A percentile compares a stretch with the other conserved stretches of the same genome.
Conservation (phyloP, 92 coral and sea anemone genomes). For the Porites cylindrica region DNA sequence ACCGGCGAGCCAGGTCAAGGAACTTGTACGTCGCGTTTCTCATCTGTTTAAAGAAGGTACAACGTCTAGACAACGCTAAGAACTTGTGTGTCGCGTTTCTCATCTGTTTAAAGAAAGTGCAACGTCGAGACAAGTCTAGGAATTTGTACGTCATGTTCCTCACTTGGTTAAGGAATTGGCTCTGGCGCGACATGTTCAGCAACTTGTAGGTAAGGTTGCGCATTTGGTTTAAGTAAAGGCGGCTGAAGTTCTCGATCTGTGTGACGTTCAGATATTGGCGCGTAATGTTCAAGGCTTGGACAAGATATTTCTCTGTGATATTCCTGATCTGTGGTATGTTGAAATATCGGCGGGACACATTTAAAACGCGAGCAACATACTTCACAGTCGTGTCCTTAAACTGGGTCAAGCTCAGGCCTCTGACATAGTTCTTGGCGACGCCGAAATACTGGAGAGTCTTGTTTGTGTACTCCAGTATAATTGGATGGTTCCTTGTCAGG, state of each 20-base stretch:
- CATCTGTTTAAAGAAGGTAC: not conserved
- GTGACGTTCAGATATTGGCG: conserved; percentile 27
- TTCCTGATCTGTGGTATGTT: conserved; percentile 17
- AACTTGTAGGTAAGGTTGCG: not conserved
- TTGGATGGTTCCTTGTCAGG: conserved; percentile 55
- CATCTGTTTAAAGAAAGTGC: not conserved
- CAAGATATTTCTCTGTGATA: conserved; percentile 12
- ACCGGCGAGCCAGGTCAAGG: conserved; percentile 7
- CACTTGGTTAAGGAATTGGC: not conserved
- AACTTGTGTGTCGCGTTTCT: conserved; percentile 2
- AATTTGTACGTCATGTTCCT: conserved; percentile 9
- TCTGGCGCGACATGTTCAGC: not conserved
- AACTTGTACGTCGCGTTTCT: conserved; percentile 5
- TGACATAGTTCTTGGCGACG: conserved; percentile 52
- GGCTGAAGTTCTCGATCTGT: not conserved
- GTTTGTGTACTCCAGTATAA: conserved; percentile 46
- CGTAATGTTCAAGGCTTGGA: conserved; percentile 59
- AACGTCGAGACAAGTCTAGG: conserved; percentile 5
- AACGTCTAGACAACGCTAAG: conserved; percentile 16
- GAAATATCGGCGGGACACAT: not conserved
- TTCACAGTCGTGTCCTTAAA: not conserved
- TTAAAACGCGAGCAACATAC: not conserved
- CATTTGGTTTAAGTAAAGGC: not conserved
- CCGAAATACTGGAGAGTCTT: conserved; percentile 54
- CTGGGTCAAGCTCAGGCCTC: conserved; percentile 34